Evolutionary conservation across 2,888 invertebrate genomes (phyloP), one percentile per base, ranked within the genome.

Genomic region (Bombylius major): DNA sequence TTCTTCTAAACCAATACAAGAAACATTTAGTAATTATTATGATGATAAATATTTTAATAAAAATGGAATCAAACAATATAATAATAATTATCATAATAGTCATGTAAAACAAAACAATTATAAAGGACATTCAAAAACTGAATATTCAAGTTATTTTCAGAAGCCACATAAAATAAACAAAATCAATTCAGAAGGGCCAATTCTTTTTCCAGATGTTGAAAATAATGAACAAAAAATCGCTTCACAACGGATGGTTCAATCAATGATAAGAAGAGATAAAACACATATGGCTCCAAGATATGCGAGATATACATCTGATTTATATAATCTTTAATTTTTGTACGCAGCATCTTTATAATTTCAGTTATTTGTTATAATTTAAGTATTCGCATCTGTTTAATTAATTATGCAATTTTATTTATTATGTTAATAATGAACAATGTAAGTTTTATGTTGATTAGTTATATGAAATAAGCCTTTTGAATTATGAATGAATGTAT

Each of bases 221-320:
- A 47, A 59, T 56, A 2, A 59, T 34, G 68, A 69, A 51, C 72
- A 71, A 55, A 64, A 62, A 8, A 62, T 62, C 5, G 74, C 73
- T 13, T 70, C 73, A 4, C 66, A 70, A 44, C 64, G 66, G 48
- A 60, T 73, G 14, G 66, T 72, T 5, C 67, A 72, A 56, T 67
- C 71, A 6, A 72, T 73, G 70, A 66, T 71, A 14, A 63, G 64
- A 14, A 66, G 65, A 23, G 73, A 72, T 53, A 66, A 71, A 53
- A 67, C 70, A 34, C 66, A 71, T 62, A 62, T 67, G 53, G 55
- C 57, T 1, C 70, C 72, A 49, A 67, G 68, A 65, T 72, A 72
- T 52, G 72, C 73, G n/a, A 61, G 62, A n/a, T 62, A 62, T 47
- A 62, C 59, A 53, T 13, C 59, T 1, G 57, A 59, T 14, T 46